phyloP scores from a whole-genome alignment of 2,113 vertebrate species.

The Otus sunia region DNA sequence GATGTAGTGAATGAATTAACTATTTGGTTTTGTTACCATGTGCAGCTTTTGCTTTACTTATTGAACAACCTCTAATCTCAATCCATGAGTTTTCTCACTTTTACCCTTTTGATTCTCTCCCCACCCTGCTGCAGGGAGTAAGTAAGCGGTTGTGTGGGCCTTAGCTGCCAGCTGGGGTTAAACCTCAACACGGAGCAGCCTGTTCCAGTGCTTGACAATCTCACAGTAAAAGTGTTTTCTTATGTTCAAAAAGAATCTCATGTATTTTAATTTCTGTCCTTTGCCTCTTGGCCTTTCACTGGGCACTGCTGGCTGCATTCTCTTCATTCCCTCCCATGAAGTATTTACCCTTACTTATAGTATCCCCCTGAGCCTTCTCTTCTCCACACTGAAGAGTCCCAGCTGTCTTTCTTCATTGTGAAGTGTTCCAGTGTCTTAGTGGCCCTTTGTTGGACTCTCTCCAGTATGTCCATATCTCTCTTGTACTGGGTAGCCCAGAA shows the following conservation, averaged over 20 bases:
- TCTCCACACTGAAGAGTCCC: background rate
- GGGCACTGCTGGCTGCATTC: no score
- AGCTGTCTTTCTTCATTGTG: background rate
- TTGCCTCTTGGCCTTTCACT: background rate
- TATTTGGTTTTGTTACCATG: background rate
- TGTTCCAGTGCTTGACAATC: background rate
- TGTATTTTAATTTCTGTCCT: background rate
- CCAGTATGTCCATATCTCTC: background rate
- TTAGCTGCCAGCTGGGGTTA: background rate
- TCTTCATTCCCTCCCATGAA: background rate
- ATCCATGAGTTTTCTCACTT: background rate
- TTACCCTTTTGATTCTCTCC: background rate
- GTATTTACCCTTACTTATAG: background rate
- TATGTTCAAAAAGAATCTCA: background rate
- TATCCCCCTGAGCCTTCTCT: background rate
- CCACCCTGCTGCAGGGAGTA: accelerated
- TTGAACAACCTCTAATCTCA: background rate
- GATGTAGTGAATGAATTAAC: background rate
- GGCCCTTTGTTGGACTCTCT: background rate
- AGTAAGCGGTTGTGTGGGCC: background rate
- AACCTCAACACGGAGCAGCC: background rate
- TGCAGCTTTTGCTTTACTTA: background rate
- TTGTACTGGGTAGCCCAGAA: background rate
- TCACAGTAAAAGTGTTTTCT: background rate
- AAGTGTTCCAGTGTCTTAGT: background rate